Conservation (phyloP, 2,113 vertebrate species). For the Sitta europaea region DNA sequence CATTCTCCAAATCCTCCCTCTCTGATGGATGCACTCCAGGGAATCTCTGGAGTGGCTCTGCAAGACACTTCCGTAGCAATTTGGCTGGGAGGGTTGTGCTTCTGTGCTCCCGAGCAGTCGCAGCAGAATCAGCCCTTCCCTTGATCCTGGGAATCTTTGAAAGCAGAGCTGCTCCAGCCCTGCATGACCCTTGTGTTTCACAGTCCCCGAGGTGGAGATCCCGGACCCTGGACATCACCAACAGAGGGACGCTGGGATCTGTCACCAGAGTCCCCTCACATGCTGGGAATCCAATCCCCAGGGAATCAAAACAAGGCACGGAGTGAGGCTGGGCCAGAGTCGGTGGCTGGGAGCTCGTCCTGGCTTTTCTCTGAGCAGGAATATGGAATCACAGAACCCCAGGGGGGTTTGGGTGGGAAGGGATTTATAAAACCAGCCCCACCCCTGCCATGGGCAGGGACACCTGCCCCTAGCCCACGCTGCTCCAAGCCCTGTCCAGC, state of each 20-base stretch:
- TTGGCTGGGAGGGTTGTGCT: neutral
- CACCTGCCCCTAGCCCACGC: rapidly evolving
- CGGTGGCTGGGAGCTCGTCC: neutral
- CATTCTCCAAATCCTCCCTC: neutral
- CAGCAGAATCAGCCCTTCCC: neutral
- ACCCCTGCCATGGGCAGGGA: neutral
- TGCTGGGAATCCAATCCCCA: rapidly evolving
- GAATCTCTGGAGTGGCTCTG: neutral
- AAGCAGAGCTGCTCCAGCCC: neutral
- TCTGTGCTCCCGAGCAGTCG: neutral
- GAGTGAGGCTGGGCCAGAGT: rapidly evolving
- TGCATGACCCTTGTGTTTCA: neutral
- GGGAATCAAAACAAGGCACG: neutral
- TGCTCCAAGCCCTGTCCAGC: rapidly evolving
- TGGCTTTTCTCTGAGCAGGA: neutral
- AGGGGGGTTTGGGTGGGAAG: neutral
- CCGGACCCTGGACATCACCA: neutral
- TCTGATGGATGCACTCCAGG: slow-evolving; percentile 21
- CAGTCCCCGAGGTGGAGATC: neutral
- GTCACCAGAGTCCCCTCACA: neutral
- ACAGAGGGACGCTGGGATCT: neutral
- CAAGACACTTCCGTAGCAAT: neutral
- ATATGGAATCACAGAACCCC: neutral
- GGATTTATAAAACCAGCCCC: neutral
- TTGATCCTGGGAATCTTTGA: neutral